Evolutionary conservation across 2,797 vertebrate species (phyloP), one percentile per base, ranked within the genome.

Genomic region (Triplophysa yarkandensis): DNA sequence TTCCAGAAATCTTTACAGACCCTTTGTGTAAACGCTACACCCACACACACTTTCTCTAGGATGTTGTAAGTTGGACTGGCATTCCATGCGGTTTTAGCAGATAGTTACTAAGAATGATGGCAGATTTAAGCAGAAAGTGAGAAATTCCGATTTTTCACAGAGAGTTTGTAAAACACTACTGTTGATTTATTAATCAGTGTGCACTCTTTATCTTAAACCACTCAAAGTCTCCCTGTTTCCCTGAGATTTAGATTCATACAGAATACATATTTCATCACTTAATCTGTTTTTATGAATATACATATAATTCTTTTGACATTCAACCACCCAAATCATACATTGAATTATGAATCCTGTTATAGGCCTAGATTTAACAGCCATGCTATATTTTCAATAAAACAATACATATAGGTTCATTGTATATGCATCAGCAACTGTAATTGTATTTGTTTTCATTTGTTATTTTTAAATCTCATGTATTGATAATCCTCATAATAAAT

Each of bases 11-110:
- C 83, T 73, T 61, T 41, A 77, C 65, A 84, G 84, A 88, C 89
- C 84, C 83, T 44, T 57, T 77, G 43, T 68, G 85, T 87, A 88
- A 91, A 92, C 86, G 85, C 43, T 30, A 61, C 71, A 85, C 80
- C 68, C 78, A 83, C 80, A 80, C 80, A 70, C 55, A 58, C 28
- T 84, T 80, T 78, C n/a, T 50, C 77, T 88, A 80, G 87, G 80
- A 83, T 78, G 50, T 79, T 55, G 68, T 77, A 83, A 77, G 32
- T 87, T 83, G 82, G 77, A 76, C 72, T 71, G 73, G 80, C 89
- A 93, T 93, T 93, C 92, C 88, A 83, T 28, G 77, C 82, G 87
- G 87, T 91, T 92, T 93, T 93, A 91, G 88, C 92, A 91, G 90
- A 89, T 89, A 92, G 88, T 90, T 93, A 88, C 88, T 83, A 93